These are phyloP conservation scores for Amphipyra berbera DNA, from an alignment of 2,888 invertebrate species.

Conservation along the genomic window DNA sequence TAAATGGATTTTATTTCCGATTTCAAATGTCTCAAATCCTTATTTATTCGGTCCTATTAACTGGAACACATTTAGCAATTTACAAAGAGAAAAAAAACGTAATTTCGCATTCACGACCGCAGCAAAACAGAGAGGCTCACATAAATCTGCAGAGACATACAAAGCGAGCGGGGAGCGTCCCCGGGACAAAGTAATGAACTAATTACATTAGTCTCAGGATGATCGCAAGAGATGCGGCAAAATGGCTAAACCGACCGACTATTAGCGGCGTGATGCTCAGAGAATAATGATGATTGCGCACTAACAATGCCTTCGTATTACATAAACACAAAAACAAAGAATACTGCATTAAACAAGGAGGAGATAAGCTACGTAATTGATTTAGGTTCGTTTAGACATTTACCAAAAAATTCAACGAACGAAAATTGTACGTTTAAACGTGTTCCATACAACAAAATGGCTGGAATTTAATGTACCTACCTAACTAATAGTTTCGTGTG, in stretches of 20 bases:
- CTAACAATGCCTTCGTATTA: conserved; percentile 62
- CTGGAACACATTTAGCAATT: conserved; percentile 68
- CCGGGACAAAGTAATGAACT: conserved; percentile 85
- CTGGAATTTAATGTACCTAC: neutral
- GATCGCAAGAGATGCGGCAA: conserved; percentile 73
- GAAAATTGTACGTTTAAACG: too few species aligned
- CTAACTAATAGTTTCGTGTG: neutral
- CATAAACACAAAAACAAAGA: conserved; percentile 44
- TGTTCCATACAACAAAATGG: neutral
- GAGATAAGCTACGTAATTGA: conserved; percentile 11
- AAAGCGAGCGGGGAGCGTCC: conserved; percentile 73
- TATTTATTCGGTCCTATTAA: conserved; percentile 65
- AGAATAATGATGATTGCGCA: conserved; percentile 69
- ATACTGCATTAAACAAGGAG: conserved; percentile 17
- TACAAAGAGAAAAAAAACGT: conserved; percentile 69
- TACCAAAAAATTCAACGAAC: neutral
- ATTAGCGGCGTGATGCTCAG: conserved; percentile 71
- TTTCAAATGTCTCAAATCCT: conserved; percentile 60
- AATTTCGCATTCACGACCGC: conserved; percentile 74
- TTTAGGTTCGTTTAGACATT: neutral
- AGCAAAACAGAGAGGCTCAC: conserved; percentile 75
- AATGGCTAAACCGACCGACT: conserved; percentile 74
- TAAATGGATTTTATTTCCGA: conserved; percentile 54
- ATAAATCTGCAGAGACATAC: conserved; percentile 81
- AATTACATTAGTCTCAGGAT: conserved; percentile 85